Conservation (phyloP, 2,888 invertebrate species). For the Bellardia pandia region DNA sequence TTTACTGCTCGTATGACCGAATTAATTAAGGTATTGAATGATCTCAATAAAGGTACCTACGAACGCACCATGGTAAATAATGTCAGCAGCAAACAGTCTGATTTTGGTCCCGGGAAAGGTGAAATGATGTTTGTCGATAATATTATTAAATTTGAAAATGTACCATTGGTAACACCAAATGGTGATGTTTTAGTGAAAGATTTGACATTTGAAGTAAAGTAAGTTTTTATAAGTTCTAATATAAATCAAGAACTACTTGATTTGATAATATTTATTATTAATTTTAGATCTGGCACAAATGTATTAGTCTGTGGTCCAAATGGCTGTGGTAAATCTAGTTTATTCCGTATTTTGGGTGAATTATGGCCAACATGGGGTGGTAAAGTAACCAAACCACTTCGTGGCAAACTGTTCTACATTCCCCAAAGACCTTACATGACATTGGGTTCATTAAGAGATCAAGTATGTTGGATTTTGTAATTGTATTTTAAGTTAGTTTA, state of each 20-base stretch:
- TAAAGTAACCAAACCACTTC: slow-evolving; percentile 96
- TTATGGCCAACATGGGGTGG: slow-evolving; percentile 99
- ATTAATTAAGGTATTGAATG: slow-evolving; percentile 92
- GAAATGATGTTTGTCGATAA: slow-evolving; percentile 93
- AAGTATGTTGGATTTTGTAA: slow-evolving; percentile 85
- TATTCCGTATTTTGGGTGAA: slow-evolving; percentile 98
- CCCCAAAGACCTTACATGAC: slow-evolving; percentile 99
- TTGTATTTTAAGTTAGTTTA: not conserved
- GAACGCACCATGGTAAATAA: slow-evolving; percentile 86
- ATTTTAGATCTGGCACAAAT: slow-evolving; percentile 93
- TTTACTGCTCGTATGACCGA: slow-evolving; percentile 97
- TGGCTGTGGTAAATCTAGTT: slow-evolving; percentile 98
- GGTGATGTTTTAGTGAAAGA: slow-evolving; percentile 97
- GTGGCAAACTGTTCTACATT: slow-evolving; percentile 95
- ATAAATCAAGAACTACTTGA: not conserved
- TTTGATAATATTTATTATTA: not conserved
- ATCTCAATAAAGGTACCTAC: slow-evolving; percentile 91
- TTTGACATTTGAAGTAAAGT: slow-evolving; percentile 94
- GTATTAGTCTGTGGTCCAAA: slow-evolving; percentile 99
- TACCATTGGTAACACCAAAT: slow-evolving; percentile 98
- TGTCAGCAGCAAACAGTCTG: slow-evolving; percentile 78
- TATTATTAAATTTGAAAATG: slow-evolving; percentile 94
- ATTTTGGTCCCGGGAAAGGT: slow-evolving; percentile 90
- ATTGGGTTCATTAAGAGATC: slow-evolving; percentile 95
- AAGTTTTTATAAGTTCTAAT: slow-evolving; percentile 71